These are phyloP conservation scores for Sternotherus odoratus DNA, from an alignment of 2,797 vertebrate species.

Conservation along the genomic window DNA sequence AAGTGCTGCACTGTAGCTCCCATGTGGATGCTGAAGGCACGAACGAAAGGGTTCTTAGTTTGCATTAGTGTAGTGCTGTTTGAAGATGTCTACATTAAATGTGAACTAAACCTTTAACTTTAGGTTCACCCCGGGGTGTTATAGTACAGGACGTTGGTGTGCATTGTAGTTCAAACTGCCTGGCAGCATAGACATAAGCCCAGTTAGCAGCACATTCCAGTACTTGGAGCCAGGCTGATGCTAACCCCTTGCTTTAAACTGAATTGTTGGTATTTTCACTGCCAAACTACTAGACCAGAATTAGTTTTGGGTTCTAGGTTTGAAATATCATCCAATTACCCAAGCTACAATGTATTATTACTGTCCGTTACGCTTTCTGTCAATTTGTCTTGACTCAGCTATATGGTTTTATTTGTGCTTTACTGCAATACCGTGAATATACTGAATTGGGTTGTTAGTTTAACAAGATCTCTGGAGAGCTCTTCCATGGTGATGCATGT, in stretches of 20 bases:
- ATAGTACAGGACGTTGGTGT: neutral
- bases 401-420: slow-evolving; percentile 47
- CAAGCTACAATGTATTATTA: slow-evolving; percentile 69
- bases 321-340: slow-evolving; percentile 72
- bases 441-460: slow-evolving; percentile 73
- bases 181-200: neutral
- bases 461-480: slow-evolving; percentile 81
- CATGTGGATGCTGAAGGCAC: neutral
- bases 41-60: neutral
- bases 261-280: slow-evolving; percentile 57
- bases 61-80: neutral
- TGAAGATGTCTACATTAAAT: neutral
- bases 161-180: neutral
- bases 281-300: slow-evolving; percentile 43
- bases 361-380: slow-evolving; percentile 56
- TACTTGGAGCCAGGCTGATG: neutral
- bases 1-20: neutral
- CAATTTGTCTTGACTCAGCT: slow-evolving; percentile 66
- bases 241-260: neutral
- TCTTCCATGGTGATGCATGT: slow-evolving; percentile 57
- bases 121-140: neutral
- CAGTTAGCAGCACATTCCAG: neutral
- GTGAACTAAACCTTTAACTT: neutral
- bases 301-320: slow-evolving; percentile 68
- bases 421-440: slow-evolving; percentile 56